phyloP scores from a whole-genome alignment of 2,888 invertebrate genomes.

The Nephrocerus scutellatus region DNA sequence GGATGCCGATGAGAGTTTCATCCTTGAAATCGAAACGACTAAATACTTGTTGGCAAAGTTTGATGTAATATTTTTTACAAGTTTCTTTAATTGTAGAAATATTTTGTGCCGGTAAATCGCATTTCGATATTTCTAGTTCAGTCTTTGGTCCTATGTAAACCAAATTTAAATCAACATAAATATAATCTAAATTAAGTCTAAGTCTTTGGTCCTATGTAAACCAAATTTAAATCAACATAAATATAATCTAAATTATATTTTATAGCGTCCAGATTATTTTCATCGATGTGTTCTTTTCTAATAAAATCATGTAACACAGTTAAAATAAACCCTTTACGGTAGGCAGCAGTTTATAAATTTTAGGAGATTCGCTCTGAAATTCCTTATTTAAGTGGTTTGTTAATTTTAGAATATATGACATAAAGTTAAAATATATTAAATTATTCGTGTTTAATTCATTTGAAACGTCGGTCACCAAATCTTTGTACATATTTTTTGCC shows the following conservation, averaged over 20 bases:
- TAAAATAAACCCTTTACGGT: conserved; percentile 5
- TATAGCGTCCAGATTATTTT: neutral
- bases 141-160: too few relatives aligned
- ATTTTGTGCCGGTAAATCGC: conserved; percentile 3
- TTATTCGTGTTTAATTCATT: neutral
- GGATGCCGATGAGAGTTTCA: conserved; percentile 6
- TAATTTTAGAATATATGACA: conserved; percentile 4
- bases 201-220: conserved; percentile 12
- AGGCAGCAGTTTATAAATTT: conserved; percentile 6
- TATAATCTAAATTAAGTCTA: too few relatives aligned
- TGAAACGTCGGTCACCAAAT: neutral
- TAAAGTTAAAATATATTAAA: conserved; percentile 7
- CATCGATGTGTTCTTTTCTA: conserved; percentile 1
- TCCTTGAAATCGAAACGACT: conserved; percentile 10
- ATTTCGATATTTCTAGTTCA: conserved; percentile 6
- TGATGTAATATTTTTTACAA: conserved; percentile 11
- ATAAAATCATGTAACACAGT: conserved; percentile 11
- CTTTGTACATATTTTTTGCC: conserved; percentile 3
- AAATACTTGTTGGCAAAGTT: conserved; percentile 10
- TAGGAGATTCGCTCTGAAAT: conserved; percentile 7
- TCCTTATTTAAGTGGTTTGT: conserved; percentile 9
- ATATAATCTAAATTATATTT: conserved; percentile 1
- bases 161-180: too few relatives aligned
- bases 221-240: conserved; percentile 5
- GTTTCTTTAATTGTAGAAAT: conserved; percentile 6